Conservation (phyloP, 2,113 vertebrate genomes). For the Hylia prasina region DNA sequence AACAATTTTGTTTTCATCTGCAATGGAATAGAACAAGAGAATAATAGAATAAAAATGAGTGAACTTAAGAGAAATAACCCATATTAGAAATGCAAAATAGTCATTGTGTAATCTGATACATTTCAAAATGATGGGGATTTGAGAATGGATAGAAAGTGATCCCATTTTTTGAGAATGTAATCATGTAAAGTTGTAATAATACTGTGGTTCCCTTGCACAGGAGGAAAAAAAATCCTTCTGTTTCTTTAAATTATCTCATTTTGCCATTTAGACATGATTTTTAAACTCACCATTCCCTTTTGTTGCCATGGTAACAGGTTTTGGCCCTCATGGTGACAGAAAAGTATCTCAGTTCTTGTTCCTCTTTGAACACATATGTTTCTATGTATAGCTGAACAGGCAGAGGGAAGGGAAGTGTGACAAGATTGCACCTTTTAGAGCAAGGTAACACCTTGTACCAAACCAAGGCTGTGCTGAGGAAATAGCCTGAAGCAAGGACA, state of each 20-base stretch:
- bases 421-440: conserved; percentile 43
- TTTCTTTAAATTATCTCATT: conserved; percentile 72
- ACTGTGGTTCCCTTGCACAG: neutral
- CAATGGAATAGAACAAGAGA: neutral
- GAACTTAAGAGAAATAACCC: neutral
- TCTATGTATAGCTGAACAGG: conserved; percentile 42
- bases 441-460: conserved; percentile 57
- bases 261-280: conserved; percentile 74
- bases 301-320: conserved; percentile 73
- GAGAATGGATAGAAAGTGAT: neutral
- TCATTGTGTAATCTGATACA: neutral
- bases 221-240: neutral
- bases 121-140: neutral
- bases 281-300: conserved; percentile 67
- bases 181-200: neutral
- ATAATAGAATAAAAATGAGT: neutral
- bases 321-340: conserved; percentile 72
- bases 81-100: neutral
- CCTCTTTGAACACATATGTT: conserved; percentile 67
- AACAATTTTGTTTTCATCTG: neutral
- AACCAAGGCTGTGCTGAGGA: conserved; percentile 8
- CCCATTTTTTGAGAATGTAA: neutral
- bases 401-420: conserved; percentile 30
- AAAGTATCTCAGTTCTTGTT: conserved; percentile 68
- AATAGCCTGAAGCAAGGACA: conserved; percentile 55